Percentiles rank a stretch among this genome's conserved stretches.
Evolutionary conservation across 2,888 invertebrate genomes (phyloP).

Genomic region (Rotaria socialis): DNA sequence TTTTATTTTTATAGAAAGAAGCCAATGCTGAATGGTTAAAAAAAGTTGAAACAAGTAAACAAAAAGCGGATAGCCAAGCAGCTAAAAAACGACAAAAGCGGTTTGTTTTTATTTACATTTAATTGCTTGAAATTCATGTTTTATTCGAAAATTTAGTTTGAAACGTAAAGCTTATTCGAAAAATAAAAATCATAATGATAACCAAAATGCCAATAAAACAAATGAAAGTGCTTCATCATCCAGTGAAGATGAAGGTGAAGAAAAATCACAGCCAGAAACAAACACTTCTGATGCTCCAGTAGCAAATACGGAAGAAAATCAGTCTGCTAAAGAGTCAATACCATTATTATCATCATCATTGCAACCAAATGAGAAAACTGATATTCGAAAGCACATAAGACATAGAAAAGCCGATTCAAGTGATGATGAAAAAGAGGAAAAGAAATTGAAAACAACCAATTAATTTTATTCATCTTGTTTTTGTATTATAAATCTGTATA

Average conservation of each 20-base stretch:
- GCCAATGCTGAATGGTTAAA: conserved; percentile 36
- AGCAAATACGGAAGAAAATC: neutral
- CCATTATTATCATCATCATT: too few relatives aligned
- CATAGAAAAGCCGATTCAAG: neutral
- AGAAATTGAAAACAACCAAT: too few relatives aligned
- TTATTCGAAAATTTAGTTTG: neutral
- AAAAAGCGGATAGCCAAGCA: conserved; percentile 48
- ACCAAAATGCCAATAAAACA: neutral
- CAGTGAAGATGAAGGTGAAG: neutral
- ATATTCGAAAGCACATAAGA: neutral
- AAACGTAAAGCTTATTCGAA: neutral
- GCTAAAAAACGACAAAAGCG: conserved; percentile 47
- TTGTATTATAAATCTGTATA: neutral
- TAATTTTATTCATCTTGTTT: neutral
- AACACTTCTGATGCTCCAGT: neutral
- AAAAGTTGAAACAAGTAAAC: conserved; percentile 47
- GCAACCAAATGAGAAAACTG: neutral
- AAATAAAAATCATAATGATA: neutral
- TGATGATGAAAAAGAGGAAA: neutral
- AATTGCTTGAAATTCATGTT: neutral
- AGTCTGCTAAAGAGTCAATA: neutral
- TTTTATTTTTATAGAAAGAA: neutral
- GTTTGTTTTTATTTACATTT: conserved; percentile 40
- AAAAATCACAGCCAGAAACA: neutral
- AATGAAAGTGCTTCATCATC: neutral